Evolutionary conservation across 2,113 vertebrate genomes (phyloP).

Genomic region (Penelope pileata): DNA sequence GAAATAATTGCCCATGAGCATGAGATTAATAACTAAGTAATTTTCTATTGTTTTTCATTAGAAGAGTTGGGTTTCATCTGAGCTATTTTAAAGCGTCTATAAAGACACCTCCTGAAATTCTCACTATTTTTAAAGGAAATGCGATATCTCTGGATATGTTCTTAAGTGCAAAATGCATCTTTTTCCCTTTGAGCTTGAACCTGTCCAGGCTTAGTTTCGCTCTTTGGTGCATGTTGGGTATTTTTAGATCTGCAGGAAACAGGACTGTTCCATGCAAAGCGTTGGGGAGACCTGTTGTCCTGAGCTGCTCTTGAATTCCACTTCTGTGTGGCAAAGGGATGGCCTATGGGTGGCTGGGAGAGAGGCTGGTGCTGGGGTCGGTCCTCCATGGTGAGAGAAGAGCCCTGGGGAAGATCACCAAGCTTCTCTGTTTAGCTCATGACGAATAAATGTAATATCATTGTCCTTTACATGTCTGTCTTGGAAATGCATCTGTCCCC

Average conservation of each 20-base stretch:
- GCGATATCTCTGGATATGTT: not conserved
- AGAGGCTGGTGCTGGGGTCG: not conserved
- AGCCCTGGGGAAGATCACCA: not conserved
- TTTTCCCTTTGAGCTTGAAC: not conserved
- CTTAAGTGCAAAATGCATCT: not conserved
- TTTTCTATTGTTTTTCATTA: conserved; percentile 31
- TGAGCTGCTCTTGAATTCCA: not conserved
- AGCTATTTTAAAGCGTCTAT: conserved; percentile 12
- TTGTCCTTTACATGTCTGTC: not conserved
- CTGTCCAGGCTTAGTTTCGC: not conserved
- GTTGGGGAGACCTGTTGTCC: not conserved
- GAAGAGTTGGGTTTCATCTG: not conserved
- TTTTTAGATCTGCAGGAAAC: not conserved
- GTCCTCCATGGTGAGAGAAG: not conserved
- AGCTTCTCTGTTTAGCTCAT: not conserved
- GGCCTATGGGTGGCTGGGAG: not conserved
- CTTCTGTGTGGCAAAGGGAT: not conserved
- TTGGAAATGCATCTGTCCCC: not conserved
- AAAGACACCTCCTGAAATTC: not conserved
- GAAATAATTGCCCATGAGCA: conserved; percentile 31
- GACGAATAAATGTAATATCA: not conserved
- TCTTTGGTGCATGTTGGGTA: not conserved
- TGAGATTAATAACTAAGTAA: conserved; percentile 5
- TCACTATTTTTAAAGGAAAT: not conserved
- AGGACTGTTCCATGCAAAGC: not conserved